These are phyloP conservation scores for Sinhomidia bicolor DNA, from an alignment of 2,888 invertebrate genomes.

Conservation along the genomic window DNA sequence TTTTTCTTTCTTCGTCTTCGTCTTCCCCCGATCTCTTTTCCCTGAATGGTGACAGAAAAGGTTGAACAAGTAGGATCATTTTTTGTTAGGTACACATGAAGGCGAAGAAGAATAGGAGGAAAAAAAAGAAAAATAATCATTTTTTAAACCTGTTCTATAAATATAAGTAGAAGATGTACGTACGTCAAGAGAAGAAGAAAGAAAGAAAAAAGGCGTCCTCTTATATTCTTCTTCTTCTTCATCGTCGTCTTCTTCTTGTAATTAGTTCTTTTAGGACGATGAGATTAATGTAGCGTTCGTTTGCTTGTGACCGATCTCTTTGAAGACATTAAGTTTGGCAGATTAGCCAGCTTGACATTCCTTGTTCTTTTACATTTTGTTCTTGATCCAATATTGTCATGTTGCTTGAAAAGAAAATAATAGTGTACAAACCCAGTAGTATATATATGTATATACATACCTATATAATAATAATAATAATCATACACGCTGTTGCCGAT, in stretches of 20 bases:
- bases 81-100: constrained; percentile 58
- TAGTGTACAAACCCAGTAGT: too few species aligned
- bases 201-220: constrained; percentile 35
- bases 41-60: constrained; percentile 67
- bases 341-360: constrained; percentile 74
- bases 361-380: constrained; percentile 47
- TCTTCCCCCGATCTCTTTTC: constrained; percentile 37
- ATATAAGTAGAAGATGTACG: constrained; percentile 49
- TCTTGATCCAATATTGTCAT: constrained; percentile 54
- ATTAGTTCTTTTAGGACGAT: constrained; percentile 73
- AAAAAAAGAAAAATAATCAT: constrained; percentile 62
- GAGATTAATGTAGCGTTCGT: constrained; percentile 73
- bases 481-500: too few species aligned
- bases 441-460: not conserved
- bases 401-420: constrained; percentile 9
- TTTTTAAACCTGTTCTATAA: constrained; percentile 70
- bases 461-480: too few species aligned
- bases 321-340: constrained; percentile 73
- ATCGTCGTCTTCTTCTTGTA: constrained; percentile 54
- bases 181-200: constrained; percentile 8
- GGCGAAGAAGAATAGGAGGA: constrained; percentile 1
- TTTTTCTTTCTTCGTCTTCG: too few species aligned
- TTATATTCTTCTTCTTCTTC: constrained; percentile 37
- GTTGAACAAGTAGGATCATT: constrained; percentile 54
- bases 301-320: constrained; percentile 72